phyloP scores from a whole-genome alignment of 30 jellyfish, hydroid and myxozoan genomes.

The Chironex yamaguchii region DNA sequence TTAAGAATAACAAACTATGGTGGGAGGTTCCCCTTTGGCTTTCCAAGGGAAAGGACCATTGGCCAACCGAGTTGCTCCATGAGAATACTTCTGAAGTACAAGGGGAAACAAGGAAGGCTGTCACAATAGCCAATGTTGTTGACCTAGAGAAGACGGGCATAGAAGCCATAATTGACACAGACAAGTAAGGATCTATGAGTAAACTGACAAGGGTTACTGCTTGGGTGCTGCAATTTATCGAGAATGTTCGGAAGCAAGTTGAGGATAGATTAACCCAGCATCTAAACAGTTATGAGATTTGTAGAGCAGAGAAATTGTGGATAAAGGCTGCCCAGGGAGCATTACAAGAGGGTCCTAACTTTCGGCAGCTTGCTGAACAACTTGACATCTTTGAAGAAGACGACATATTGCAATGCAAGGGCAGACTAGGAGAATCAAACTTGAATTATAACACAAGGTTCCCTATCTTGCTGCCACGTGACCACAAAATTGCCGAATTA shows the following conservation, averaged over 20 bases:
- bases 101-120: not conserved
- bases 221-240: not conserved
- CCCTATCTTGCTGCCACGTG: constrained; percentile 40
- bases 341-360: not conserved
- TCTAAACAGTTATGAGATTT: constrained; percentile 23
- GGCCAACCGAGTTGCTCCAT: constrained; percentile 10
- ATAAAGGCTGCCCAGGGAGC: not conserved
- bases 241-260: not conserved
- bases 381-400: constrained; percentile 5
- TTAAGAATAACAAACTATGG: constrained; percentile 23
- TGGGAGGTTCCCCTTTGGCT: constrained; percentile 29
- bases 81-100: constrained; percentile 3
- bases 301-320: constrained; percentile 3
- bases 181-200: not conserved
- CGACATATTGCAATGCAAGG: constrained; percentile 6
- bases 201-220: not conserved
- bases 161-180: not conserved
- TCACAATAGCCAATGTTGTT: not conserved
- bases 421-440: constrained; percentile 30
- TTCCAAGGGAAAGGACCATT: not conserved
- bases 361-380: not conserved
- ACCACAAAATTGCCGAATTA: constrained; percentile 33
- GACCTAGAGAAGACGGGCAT: constrained; percentile 4
- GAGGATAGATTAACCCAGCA: constrained; percentile 11
- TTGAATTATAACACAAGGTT: constrained; percentile 11